phyloP scores from a whole-genome alignment of 2,797 vertebrate species.

The Scarus forsteni region DNA sequence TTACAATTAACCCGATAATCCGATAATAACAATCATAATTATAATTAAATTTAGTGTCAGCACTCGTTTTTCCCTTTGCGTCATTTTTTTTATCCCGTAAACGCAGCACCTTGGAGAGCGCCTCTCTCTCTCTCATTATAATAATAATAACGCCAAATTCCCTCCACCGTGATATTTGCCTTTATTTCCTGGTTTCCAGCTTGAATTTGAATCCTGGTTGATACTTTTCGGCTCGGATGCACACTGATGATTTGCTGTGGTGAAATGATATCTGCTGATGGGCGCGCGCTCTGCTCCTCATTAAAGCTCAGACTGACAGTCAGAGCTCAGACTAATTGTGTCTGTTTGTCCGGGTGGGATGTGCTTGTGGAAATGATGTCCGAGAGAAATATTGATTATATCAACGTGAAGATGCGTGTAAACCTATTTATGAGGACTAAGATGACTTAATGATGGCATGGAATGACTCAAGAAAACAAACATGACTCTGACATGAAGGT shows the following conservation, averaged over 20 bases:
- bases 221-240: conserved; percentile 52
- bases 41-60: no score
- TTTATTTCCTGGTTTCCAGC: neutral
- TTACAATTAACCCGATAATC: no score
- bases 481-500: no score
- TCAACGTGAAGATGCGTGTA: conserved; percentile 11
- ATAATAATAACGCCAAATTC: conserved; percentile 41
- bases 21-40: no score
- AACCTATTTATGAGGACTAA: conserved; percentile 17
- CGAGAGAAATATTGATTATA: conserved; percentile 59
- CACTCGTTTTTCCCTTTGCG: neutral
- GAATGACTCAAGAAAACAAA: neutral
- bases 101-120: conserved; percentile 81
- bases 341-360: conserved; percentile 66
- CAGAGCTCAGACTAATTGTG: conserved; percentile 75
- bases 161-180: conserved; percentile 15
- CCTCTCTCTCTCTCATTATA: conserved; percentile 61
- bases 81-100: neutral
- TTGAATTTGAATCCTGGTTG: conserved; percentile 3
- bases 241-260: conserved; percentile 59
- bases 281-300: conserved; percentile 65
- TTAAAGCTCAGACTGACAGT: conserved; percentile 77
- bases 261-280: conserved; percentile 59
- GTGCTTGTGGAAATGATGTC: conserved; percentile 79
- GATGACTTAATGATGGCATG: neutral